These are phyloP conservation scores for Lordiphosa stackelbergi DNA, from an alignment of 1,140 invertebrate genomes.

Conservation along the genomic window DNA sequence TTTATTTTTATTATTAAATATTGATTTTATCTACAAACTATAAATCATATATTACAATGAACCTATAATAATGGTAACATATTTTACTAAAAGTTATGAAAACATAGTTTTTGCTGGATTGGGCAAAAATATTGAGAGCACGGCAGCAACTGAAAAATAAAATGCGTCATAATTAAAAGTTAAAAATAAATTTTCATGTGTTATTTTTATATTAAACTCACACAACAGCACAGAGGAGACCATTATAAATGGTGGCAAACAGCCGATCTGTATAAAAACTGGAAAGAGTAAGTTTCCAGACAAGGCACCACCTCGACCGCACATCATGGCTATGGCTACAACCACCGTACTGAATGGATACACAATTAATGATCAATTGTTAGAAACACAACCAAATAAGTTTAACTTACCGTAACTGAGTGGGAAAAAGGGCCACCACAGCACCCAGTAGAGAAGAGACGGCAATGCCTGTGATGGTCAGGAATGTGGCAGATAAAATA, in stretches of 20 bases:
- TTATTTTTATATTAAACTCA: conserved; percentile 23
- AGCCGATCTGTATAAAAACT: conserved; percentile 62
- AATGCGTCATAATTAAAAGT: not conserved
- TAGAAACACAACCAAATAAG: not conserved
- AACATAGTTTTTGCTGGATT: conserved; percentile 55
- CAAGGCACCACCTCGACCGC: conserved; percentile 64
- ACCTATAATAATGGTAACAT: not conserved
- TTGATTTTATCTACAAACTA: conserved; percentile 1
- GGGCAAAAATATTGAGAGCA: conserved; percentile 50
- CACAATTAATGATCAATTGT: not conserved
- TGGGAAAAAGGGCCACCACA: conserved; percentile 67
- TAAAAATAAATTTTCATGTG: not conserved
- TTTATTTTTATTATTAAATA: not conserved
- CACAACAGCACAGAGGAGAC: conserved; percentile 57
- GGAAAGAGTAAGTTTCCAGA: conserved; percentile 72
- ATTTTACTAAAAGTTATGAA: conserved; percentile 13
- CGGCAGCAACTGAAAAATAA: conserved; percentile 37
- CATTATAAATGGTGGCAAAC: conserved; percentile 72
- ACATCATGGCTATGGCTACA: conserved; percentile 71
- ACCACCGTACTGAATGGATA: conserved; percentile 51
- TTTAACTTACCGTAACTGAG: conserved; percentile 57
- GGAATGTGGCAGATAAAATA: conserved; percentile 55
- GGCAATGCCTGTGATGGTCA: conserved; percentile 59
- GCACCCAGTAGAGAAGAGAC: conserved; percentile 65
- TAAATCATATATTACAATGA: not conserved